Percentiles rank a stretch among this genome's conserved stretches.
phyloP scores from a whole-genome alignment of 2,113 vertebrate genomes.

The Laticauda colubrina region DNA sequence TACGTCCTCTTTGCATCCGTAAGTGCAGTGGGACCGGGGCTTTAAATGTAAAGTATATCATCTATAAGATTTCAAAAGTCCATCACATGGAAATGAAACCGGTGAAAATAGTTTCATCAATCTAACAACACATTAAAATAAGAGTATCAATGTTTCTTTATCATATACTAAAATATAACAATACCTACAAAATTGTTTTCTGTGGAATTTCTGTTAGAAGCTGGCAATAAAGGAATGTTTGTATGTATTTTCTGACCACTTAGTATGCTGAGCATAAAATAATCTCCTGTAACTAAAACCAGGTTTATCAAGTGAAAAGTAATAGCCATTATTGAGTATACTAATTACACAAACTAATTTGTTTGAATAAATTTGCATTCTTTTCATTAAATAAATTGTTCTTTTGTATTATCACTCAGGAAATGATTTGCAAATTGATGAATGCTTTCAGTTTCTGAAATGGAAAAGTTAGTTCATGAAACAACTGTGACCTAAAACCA shows the following conservation, averaged over 20 bases:
- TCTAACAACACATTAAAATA: not conserved
- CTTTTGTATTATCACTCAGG: not conserved
- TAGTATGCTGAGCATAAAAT: not conserved
- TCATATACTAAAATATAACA: not conserved
- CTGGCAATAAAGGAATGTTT: not conserved
- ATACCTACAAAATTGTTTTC: not conserved
- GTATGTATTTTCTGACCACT: not conserved
- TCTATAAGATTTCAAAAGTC: not conserved
- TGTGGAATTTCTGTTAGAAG: not conserved
- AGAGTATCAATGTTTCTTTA: not conserved
- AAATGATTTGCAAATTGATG: conserved; percentile 35
- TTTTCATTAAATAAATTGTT: conserved; percentile 39
- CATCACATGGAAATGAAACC: not conserved
- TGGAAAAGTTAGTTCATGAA: not conserved
- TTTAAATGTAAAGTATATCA: not conserved
- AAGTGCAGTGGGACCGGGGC: too few species aligned
- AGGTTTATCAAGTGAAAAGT: not conserved
- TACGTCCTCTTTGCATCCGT: too few species aligned
- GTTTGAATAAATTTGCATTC: conserved; percentile 7
- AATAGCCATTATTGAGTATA: not conserved
- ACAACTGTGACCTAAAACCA: not conserved
- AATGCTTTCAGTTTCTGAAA: not conserved
- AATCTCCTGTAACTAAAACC: not conserved
- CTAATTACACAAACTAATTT: not conserved
- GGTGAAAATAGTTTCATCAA: not conserved